These are phyloP conservation scores for Drosophila parvula DNA, from an alignment of 1,140 invertebrate species.

Conservation along the genomic window DNA sequence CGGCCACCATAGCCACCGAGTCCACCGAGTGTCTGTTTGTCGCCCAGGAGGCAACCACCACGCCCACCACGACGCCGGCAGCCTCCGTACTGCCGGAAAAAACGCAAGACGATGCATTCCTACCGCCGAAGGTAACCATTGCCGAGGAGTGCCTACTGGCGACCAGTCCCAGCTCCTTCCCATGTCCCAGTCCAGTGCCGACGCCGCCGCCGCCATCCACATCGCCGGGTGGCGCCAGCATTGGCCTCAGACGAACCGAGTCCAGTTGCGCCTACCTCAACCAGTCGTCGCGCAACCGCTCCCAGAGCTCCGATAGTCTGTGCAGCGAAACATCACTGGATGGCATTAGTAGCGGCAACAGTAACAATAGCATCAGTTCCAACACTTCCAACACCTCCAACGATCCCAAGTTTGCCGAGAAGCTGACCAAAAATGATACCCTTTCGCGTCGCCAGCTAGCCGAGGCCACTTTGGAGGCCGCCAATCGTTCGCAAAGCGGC, in stretches of 20 bases:
- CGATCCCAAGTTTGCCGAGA: conserved; percentile 73
- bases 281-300: conserved; percentile 77
- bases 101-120: conserved; percentile 28
- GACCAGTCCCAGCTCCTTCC: conserved; percentile 41
- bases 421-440: conserved; percentile 83
- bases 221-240: conserved; percentile 72
- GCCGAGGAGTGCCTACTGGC: conserved; percentile 59
- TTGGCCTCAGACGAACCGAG: conserved; percentile 73
- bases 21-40: conserved; percentile 75
- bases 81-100: conserved; percentile 3
- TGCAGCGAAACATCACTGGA: conserved; percentile 83
- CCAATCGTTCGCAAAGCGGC: conserved; percentile 85
- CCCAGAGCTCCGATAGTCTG: conserved; percentile 83
- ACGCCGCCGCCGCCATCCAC: conserved; percentile 80
- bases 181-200: conserved; percentile 62
- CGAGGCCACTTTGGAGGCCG: conserved; percentile 48
- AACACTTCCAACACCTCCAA: conserved; percentile 23
- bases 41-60: conserved; percentile 50
- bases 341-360: conserved; percentile 45
- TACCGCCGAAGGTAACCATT: conserved; percentile 70
- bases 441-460: conserved; percentile 71
- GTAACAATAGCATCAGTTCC: conserved; percentile 39
- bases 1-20: conserved; percentile 80
- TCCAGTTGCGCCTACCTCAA: conserved; percentile 75
- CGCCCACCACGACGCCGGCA: conserved; percentile 20